Percentiles rank a stretch among this genome's conserved stretches.
Conservation (phyloP, 2,888 invertebrate genomes). For the Ptilodon capucinus region DNA sequence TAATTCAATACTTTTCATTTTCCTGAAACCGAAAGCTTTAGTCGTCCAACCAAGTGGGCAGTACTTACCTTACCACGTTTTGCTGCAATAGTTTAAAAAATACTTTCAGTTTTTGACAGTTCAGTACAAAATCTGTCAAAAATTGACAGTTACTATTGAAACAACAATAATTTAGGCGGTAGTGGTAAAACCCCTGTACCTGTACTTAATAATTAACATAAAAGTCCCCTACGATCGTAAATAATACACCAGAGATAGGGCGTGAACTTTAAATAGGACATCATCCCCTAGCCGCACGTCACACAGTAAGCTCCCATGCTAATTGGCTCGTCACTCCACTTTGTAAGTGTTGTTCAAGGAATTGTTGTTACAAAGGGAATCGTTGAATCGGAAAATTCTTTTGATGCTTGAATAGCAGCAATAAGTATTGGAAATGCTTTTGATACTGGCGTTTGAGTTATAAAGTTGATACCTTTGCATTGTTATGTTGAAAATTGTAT, state of each 20-base stretch:
- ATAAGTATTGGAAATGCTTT: not conserved
- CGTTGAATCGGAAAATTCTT: not conserved
- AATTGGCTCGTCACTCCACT: constrained; percentile 18
- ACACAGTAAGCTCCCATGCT: constrained; percentile 16
- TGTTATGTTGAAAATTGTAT: too few relatives aligned
- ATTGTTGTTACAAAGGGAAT: not conserved
- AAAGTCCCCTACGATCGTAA: not conserved
- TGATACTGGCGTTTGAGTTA: not conserved
- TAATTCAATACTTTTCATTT: too few relatives aligned
- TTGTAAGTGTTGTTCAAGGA: not conserved
- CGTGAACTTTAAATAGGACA: constrained; percentile 30
- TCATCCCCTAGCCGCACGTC: constrained; percentile 17
- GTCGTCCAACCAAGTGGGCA: too few relatives aligned
- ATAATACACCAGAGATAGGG: constrained; percentile 2
- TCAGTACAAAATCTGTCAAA: too few relatives aligned
- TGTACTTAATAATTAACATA: not conserved
- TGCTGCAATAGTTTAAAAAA: too few relatives aligned
- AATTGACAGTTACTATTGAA: too few relatives aligned
- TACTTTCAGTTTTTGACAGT: too few relatives aligned
- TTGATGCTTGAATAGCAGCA: not conserved
- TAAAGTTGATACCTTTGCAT: too few relatives aligned
- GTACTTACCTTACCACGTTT: too few relatives aligned
- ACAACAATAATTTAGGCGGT: too few relatives aligned
- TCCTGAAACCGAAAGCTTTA: too few relatives aligned
- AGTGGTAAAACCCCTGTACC: too few relatives aligned